Evolutionary conservation across 2,888 invertebrate species (phyloP).

Genomic region (Rhagonycha fulva): DNA sequence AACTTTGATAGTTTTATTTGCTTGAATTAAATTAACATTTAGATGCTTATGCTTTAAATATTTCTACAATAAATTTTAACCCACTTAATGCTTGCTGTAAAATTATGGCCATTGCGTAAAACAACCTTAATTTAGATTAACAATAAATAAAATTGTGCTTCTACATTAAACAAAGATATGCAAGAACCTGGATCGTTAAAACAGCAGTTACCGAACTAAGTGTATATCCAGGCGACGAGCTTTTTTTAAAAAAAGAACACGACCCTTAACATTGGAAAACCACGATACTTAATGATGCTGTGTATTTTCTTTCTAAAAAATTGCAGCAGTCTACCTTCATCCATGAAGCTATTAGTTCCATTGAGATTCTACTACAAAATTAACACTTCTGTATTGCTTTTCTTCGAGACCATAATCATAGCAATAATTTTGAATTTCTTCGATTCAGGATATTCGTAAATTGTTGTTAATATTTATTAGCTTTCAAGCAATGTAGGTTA

Average conservation of each 20-base stretch:
- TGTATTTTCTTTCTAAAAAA: not conserved
- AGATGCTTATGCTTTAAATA: not conserved
- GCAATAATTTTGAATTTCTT: not conserved
- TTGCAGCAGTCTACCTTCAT: not conserved
- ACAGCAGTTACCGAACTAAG: not conserved
- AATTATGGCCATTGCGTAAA: not conserved
- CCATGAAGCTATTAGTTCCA: not conserved
- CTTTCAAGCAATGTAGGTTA: not conserved
- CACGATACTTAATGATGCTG: not conserved
- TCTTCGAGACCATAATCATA: not conserved
- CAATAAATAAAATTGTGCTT: not conserved
- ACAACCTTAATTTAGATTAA: not conserved
- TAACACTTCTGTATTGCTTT: not conserved
- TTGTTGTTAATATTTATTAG: not conserved
- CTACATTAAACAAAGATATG: not conserved
- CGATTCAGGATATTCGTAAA: not conserved
- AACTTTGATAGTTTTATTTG: not conserved
- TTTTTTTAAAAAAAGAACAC: not conserved
- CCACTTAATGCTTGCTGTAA: not conserved
- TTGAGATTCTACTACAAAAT: not conserved
- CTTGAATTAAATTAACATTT: not conserved
- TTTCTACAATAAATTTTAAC: not conserved
- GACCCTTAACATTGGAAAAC: not conserved
- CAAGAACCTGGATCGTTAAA: not conserved
- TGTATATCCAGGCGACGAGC: not conserved